Conservation (phyloP, 2,888 invertebrate genomes). For the Campoletis raptor region DNA sequence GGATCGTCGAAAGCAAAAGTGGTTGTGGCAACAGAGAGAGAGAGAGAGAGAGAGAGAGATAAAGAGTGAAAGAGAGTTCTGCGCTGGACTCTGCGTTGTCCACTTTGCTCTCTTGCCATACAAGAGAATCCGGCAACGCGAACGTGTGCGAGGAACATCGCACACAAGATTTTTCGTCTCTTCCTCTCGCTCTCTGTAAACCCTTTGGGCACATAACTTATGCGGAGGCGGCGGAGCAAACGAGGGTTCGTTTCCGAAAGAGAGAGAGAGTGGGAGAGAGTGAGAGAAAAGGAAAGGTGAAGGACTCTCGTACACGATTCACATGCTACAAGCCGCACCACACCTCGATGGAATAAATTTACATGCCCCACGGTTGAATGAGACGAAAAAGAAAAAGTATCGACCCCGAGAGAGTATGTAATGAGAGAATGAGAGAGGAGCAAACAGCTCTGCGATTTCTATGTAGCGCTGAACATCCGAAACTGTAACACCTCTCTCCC, state of each 20-base stretch:
- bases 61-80: slow-evolving; percentile 28
- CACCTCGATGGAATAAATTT: slow-evolving; percentile 82
- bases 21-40: slow-evolving; percentile 62
- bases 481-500: slow-evolving; percentile 61
- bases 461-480: slow-evolving; percentile 41
- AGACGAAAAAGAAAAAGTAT: slow-evolving; percentile 56
- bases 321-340: slow-evolving; percentile 77
- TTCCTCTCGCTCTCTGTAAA: slow-evolving; percentile 45
- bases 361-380: slow-evolving; percentile 77
- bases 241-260: slow-evolving; percentile 62
- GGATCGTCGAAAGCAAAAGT: slow-evolving; percentile 78
- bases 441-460: slow-evolving; percentile 26
- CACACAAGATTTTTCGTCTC: slow-evolving; percentile 26
- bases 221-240: slow-evolving; percentile 74
- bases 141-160: slow-evolving; percentile 34
- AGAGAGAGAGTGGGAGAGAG: slow-evolving; percentile 27
- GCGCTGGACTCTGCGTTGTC: slow-evolving; percentile 30
- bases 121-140: slow-evolving; percentile 53
- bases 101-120: slow-evolving; percentile 37
- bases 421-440: slow-evolving; percentile 64
- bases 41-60: slow-evolving; percentile 44
- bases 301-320: slow-evolving; percentile 71
- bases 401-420: slow-evolving; percentile 60
- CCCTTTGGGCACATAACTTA: slow-evolving; percentile 76
- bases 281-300: slow-evolving; percentile 29